Conservation (phyloP, 2,797 vertebrate genomes). For the Miichthys miiuy region DNA sequence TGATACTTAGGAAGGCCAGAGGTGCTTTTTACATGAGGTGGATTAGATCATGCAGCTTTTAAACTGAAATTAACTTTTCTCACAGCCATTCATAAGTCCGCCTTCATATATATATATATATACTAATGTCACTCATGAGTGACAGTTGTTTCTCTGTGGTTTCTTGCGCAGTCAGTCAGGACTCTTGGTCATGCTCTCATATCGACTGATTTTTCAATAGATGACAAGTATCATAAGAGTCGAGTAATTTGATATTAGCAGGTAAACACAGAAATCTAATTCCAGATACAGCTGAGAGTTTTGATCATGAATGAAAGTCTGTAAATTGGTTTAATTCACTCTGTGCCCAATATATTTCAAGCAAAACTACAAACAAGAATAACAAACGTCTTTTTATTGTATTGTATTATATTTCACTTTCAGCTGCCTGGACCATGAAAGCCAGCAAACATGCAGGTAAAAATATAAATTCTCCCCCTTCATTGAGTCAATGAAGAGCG, state of each 20-base stretch:
- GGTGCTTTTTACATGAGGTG: background rate
- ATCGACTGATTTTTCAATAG: background rate
- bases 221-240: conserved; percentile 13
- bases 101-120: too few relatives aligned
- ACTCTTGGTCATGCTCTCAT: background rate
- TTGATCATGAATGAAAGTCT: conserved; percentile 7
- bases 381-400: background rate
- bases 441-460: background rate
- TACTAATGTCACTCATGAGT: too few relatives aligned
- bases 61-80: background rate
- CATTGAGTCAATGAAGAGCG: background rate
- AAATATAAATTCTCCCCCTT: background rate
- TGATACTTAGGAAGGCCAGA: conserved; percentile 7
- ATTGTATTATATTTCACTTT: conserved; percentile 6
- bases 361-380: too few relatives aligned
- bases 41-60: conserved; percentile 6
- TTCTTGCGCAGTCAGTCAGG: too few relatives aligned
- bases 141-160: background rate
- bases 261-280: conserved; percentile 47
- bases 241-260: conserved; percentile 14
- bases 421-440: background rate
- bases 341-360: background rate
- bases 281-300: conserved; percentile 10
- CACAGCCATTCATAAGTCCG: background rate
- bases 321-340: conserved; percentile 25